Conservation (phyloP, 2,113 vertebrate genomes). For the Lanius collurio region DNA sequence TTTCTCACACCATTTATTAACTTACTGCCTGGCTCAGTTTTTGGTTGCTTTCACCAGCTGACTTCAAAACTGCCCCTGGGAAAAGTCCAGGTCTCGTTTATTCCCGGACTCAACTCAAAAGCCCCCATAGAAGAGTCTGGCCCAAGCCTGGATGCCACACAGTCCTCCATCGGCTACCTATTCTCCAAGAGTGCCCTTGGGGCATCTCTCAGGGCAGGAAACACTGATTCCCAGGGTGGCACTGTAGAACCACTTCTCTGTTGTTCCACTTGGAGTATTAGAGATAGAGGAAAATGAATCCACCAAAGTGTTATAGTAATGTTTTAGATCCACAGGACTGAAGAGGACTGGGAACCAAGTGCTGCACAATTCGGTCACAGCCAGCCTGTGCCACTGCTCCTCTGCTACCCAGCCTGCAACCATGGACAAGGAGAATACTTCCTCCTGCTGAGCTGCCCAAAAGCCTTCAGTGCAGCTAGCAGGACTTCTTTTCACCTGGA, state of each 20-base stretch:
- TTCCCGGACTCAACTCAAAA: not conserved
- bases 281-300: not conserved
- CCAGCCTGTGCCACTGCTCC: not conserved
- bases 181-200: not conserved
- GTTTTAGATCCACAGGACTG: not conserved
- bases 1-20: not conserved
- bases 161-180: fast-evolving
- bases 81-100: not conserved
- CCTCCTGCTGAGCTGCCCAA: not conserved
- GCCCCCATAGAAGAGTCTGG: not conserved
- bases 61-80: not conserved
- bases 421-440: not conserved
- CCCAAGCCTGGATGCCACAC: not conserved
- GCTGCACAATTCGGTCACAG: not conserved
- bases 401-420: not conserved
- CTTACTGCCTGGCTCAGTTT: not conserved
- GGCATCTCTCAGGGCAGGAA: not conserved
- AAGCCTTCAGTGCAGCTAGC: not conserved
- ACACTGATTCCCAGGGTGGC: no score
- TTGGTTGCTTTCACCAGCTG: not conserved
- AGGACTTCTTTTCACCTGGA: not conserved
- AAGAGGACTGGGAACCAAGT: not conserved
- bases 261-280: not conserved
- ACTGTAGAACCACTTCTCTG: not conserved
- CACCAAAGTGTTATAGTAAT: not conserved